Base-by-base conservation (phyloP, 2,888 invertebrate genomes). In the Tetrapedia diversipes region DNA sequence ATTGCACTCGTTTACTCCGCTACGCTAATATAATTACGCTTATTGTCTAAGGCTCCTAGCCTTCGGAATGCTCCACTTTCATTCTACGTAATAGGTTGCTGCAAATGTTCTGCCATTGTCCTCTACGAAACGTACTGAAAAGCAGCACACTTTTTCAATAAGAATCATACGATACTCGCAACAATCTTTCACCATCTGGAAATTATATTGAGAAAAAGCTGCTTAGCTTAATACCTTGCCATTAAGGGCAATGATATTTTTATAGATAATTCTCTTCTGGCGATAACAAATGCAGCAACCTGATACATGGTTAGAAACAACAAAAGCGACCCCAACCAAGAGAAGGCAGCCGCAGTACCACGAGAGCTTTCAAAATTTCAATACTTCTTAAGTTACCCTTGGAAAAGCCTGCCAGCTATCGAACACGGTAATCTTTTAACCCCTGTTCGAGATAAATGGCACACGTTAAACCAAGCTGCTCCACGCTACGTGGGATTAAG, bases 391-490 rank as follows among this genome's bases (percentile, higher is more conserved):
- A n/a, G 6, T 16, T 39, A 6, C 27, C 11, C 10, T 47, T 32
- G 1, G 1, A 22, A 34, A 0, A 34, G 2, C 47, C 34, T 0
- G 14, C 8, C 39, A 11, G 11, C 29, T 29, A 51, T 39, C 39
- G 63, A 51, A 14, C 32, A 27, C 16, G 14, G 10, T 6, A 4
- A 43, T 54, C 64, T 54, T n/a, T 34, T 16, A 22, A 54, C 29
- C 54, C 43, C n/a, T 16, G 34, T 8, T 24, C 27, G 49, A 39
- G 51, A 64, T 53, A 64, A 51, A 64, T 64, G 29, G 37, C n/a
- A 32, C 39, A 19, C 37, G 51, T 51, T 53, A 10, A 54, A 51
- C 37, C 51, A 14, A 29, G 53, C 22, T 16, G 32, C 2, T 53
- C 22, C 32, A 41, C 41, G 53, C 65, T 16, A 22, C 27, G 37